Evolutionary conservation across 1,140 invertebrate species (phyloP), one percentile per base, ranked within the genome.

Genomic region (Venustaconcha ellipsiformis): DNA sequence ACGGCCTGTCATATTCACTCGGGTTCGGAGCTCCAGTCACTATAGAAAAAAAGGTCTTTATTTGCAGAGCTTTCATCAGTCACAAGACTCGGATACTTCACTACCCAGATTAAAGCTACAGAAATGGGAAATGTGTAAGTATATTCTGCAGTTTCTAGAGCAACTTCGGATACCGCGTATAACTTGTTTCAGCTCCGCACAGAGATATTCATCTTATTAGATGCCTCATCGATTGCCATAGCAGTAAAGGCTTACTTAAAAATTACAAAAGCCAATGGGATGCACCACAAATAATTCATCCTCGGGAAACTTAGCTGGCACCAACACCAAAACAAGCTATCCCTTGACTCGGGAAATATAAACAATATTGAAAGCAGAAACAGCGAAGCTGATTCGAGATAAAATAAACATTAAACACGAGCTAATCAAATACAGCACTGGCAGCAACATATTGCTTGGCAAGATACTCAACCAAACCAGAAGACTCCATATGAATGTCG

Each of bases 1-100:
- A 74, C 13, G 72, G 70, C 55, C 67, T 82, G 57, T 83, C 56
- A 63, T 77, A 83, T 55, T 80, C 81, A 18, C 58, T 82, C 1
- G 82, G 82, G 55, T 82, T 81, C 30, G 30, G 80, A 12, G 56
- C 81, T 20, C 75, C 78, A 12, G 12, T 82, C n/a, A 73, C 67
- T 8, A 70, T 83, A 37, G 65, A n/a, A 65, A 26, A 79, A 79
- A 18, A 82, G 80, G 57, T 26, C 78, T 15, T 57, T 84, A 15
- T 57, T 82, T 13, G 62, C 74, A 59, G 72, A 84, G 14, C 30
- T 82, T 13, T 73, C 66, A 8, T 17, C 90, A 14, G 57, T 48
- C 67, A 26, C 1, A 2, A 48, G 79, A 62, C 20, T 84, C 79
- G 81, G 82, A 80, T 67, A 72, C 77, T 15, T 67, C 72, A 18